phyloP scores from a whole-genome alignment of 1,140 invertebrate genomes.

The Zaprionus kolodkinae region DNA sequence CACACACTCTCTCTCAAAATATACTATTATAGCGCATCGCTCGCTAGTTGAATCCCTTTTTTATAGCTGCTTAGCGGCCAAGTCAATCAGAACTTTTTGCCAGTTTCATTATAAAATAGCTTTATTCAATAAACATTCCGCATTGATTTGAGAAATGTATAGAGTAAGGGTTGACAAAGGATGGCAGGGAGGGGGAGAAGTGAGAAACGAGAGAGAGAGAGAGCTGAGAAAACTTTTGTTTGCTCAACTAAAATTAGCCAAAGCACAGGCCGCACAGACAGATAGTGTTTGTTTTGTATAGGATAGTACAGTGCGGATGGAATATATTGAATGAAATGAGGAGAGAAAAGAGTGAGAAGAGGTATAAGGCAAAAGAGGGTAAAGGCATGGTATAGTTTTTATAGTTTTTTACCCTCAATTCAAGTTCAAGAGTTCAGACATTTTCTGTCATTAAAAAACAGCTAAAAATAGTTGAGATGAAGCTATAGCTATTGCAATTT shows the following conservation, averaged over 20 bases:
- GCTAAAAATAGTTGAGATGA: neutral
- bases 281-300: slow-evolving; percentile 36
- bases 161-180: neutral
- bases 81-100: slow-evolving; percentile 74
- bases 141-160: neutral
- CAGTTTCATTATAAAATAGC: slow-evolving; percentile 74
- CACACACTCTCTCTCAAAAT: neutral
- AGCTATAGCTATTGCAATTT: too few species aligned
- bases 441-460: too few species aligned
- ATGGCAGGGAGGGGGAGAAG: neutral
- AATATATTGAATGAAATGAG: neutral
- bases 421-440: neutral
- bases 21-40: slow-evolving; percentile 2
- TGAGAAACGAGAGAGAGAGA: neutral
- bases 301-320: neutral
- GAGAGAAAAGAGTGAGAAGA: neutral
- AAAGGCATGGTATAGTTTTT: neutral
- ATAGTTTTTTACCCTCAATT: too few species aligned
- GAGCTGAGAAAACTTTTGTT: slow-evolving; percentile 21
- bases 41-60: slow-evolving; percentile 19
- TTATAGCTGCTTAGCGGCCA: slow-evolving; percentile 61
- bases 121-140: slow-evolving; percentile 55
- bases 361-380: neutral
- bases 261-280: slow-evolving; percentile 18
- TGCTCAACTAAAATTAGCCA: slow-evolving; percentile 40